Conservation (phyloP, 1,140 invertebrate species). For the Ceratoteleas bidentatus region DNA sequence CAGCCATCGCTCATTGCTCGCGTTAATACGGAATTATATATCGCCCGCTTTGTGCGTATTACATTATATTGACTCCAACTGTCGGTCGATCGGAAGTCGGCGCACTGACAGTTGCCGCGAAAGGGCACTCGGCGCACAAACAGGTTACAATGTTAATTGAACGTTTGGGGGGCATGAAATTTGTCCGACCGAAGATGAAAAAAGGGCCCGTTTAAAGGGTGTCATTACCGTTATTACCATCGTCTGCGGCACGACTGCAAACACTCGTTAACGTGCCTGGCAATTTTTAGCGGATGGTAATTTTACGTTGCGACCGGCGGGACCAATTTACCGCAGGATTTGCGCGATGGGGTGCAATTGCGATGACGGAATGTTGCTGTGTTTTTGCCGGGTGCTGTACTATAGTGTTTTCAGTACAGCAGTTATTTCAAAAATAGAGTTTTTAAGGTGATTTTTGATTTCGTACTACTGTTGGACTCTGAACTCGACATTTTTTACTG, state of each 20-base stretch:
- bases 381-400: too few relatives aligned
- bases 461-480: too few relatives aligned
- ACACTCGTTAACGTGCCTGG: constrained; percentile 14
- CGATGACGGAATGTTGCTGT: too few relatives aligned
- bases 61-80: constrained; percentile 73
- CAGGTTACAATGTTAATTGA: constrained; percentile 62
- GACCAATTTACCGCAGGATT: too few relatives aligned
- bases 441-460: too few relatives aligned
- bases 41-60: constrained; percentile 59
- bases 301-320: not conserved
- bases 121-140: constrained; percentile 58
- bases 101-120: constrained; percentile 63
- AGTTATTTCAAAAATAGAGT: too few relatives aligned
- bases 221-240: constrained; percentile 56
- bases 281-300: constrained; percentile 1
- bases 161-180: constrained; percentile 46
- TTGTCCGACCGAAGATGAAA: constrained; percentile 41
- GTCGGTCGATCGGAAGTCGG: constrained; percentile 70
- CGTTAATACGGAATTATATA: constrained; percentile 65
- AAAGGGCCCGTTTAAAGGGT: constrained; percentile 34
- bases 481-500: too few relatives aligned
- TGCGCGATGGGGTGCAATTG: too few relatives aligned
- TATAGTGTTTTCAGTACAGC: too few relatives aligned
- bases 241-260: constrained; percentile 32
- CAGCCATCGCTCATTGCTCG: constrained; percentile 65